Evolutionary conservation across 2,888 invertebrate genomes (phyloP), one percentile per base, ranked within the genome.

Genomic region (Trachelus tabidus): DNA sequence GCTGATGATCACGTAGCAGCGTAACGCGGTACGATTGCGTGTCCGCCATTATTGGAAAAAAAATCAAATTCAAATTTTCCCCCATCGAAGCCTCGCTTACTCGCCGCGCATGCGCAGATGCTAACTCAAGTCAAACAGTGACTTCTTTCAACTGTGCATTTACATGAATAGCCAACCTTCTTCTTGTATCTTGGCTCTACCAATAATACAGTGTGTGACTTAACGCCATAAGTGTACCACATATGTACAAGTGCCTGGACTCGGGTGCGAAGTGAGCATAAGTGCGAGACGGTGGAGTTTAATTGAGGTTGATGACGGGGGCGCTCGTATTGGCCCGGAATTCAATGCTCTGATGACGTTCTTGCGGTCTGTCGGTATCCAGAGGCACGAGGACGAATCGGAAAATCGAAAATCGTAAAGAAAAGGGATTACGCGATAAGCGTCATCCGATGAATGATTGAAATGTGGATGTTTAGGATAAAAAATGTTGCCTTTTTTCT

Each of bases 221-320:
- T 87, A 84, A 86, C 86, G 85, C 86, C 84, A 87, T 84, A 81
- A 82, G 82, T 56, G 56, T 56, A 56, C 23, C 56, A 56, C 56
- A 23, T 56, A 56, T 1, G 56, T 56, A 23, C 56, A 23, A 56
- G 56, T 56, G 56, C 23, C 56, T 23, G 56, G 56, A 56, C 89
- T 89, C 87, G 90, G 89, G 90, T 89, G 90, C 90, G 90, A 90
- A 90, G 89, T 88, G 87, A 88, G 88, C 88, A 89, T 86, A 89
- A 89, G 88, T 87, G 88, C 90, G 90, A 89, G 89, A 89, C 89
- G 87, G 89, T 89, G 86, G 87, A 90, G 90, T 91, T 91, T 91
- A 91, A 91, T 91, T 91, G 91, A 91, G 90, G 91, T 91, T 91
- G 91, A 91, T 91, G 91, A 91, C 90, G 91, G 91, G 90, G 91